A percentile compares a stretch with the other conserved stretches of the same genome.
phyloP scores from a whole-genome alignment of 2,888 invertebrate species.

The Tinea trinotella region DNA sequence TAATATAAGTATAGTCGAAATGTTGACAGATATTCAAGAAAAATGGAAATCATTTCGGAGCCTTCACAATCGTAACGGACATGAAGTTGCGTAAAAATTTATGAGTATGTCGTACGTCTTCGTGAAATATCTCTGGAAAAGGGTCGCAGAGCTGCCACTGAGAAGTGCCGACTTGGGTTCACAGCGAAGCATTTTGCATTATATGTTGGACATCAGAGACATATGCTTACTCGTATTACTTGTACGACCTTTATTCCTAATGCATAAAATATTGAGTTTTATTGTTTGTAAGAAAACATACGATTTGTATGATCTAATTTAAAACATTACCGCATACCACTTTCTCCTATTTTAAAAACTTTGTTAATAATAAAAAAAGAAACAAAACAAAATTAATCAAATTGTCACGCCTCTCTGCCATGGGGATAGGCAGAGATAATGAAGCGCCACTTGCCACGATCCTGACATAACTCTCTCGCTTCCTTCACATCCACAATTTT shows the following conservation, averaged over 20 bases:
- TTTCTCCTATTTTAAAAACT: too few species aligned
- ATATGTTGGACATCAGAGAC: constrained; percentile 9
- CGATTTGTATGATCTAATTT: too few species aligned
- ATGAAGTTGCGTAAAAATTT: constrained; percentile 53
- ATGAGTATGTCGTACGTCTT: constrained; percentile 31
- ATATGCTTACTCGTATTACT: not conserved
- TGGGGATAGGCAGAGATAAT: too few species aligned
- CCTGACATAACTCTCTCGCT: too few species aligned
- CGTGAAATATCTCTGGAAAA: constrained; percentile 12
- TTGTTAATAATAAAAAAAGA: too few species aligned
- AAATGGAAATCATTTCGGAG: not conserved
- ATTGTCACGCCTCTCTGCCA: too few species aligned
- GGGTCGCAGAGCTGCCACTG: constrained; percentile 15
- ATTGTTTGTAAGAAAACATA: too few species aligned
- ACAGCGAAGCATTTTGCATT: not conserved
- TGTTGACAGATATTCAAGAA: not conserved
- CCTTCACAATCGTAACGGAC: constrained; percentile 28
- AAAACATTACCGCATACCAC: too few species aligned
- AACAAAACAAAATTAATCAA: too few species aligned
- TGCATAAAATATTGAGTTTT: not conserved
- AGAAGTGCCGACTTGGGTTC: not conserved
- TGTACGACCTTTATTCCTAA: constrained; percentile 2
- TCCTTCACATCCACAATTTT: too few species aligned
- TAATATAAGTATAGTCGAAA: not conserved
- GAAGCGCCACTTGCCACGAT: too few species aligned